Evolutionary conservation across 2,888 invertebrate species (phyloP).

Genomic region (Apoderus coryli): DNA sequence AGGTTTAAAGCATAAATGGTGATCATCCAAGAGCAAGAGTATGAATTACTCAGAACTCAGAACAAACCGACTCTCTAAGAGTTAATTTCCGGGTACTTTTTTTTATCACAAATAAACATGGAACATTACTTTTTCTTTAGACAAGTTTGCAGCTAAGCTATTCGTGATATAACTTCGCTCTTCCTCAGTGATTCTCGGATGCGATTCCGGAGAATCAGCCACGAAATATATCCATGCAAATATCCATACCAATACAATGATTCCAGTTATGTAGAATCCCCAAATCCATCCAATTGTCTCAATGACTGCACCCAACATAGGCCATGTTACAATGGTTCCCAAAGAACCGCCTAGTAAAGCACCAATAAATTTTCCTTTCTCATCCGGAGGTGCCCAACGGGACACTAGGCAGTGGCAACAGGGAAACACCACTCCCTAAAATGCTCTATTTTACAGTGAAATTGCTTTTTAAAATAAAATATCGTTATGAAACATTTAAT

Average conservation of each 20-base stretch:
- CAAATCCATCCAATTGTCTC: conserved; percentile 28
- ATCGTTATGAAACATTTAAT: no score
- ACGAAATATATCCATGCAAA: conserved; percentile 36
- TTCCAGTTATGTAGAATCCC: conserved; percentile 28
- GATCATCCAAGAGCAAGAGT: no score
- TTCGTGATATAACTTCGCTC: conserved; percentile 39
- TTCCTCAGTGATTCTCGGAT: conserved; percentile 36
- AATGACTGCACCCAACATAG: conserved; percentile 32
- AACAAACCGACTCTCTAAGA: no score
- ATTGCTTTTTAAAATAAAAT: no score
- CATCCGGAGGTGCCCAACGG: conserved; percentile 36
- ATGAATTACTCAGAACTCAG: no score
- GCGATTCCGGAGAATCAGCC: conserved; percentile 38
- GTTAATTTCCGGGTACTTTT: no score
- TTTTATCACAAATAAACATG: no score
- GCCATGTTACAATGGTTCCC: conserved; percentile 36
- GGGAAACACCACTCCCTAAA: conserved; percentile 30
- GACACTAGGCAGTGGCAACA: conserved; percentile 29
- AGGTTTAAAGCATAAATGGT: no score
- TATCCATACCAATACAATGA: conserved; percentile 26
- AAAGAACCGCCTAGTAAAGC: conserved; percentile 36
- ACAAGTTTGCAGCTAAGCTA: conserved; percentile 26
- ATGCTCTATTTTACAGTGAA: conserved; percentile 6
- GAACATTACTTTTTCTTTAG: conserved; percentile 35
- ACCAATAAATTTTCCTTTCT: conserved; percentile 36